Percentiles rank a stretch among this genome's conserved stretches.
phyloP scores from a whole-genome alignment of 2,113 vertebrate species.

The Chaetura pelagica region DNA sequence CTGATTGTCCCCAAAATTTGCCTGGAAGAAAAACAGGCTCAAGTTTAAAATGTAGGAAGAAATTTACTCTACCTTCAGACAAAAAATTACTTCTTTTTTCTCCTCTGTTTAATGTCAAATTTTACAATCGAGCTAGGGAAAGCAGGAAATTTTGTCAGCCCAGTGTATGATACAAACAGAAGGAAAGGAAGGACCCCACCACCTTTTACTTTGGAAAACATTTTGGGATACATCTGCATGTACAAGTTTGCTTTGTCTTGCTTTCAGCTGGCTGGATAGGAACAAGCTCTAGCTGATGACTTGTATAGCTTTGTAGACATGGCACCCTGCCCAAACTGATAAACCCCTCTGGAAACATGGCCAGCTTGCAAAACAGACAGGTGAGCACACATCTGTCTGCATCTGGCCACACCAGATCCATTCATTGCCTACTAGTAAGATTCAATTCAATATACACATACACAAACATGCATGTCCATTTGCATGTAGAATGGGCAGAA shows the following conservation, averaged over 20 bases:
- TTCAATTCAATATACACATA: background rate
- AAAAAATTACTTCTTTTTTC: background rate
- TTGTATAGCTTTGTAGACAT: background rate
- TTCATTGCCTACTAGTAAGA: background rate
- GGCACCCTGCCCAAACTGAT: background rate
- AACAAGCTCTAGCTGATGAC: background rate
- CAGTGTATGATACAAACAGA: background rate
- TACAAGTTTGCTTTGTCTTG: background rate
- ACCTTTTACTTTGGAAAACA: background rate
- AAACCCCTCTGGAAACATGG: background rate
- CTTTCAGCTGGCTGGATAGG: background rate
- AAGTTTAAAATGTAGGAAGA: background rate
- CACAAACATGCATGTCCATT: fast-evolving
- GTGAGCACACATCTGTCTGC: background rate
- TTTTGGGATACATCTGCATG: background rate
- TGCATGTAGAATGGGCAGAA: background rate
- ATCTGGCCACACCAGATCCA: background rate
- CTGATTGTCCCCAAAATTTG: background rate
- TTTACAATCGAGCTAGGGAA: background rate
- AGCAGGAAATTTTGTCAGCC: background rate
- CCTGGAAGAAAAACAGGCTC: background rate
- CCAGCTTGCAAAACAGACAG: background rate
- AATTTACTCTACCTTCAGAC: background rate
- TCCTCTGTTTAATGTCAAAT: background rate
- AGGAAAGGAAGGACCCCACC: background rate